These are phyloP conservation scores for Brachionus rubens DNA, from an alignment of 1,140 invertebrate species.

Conservation along the genomic window DNA sequence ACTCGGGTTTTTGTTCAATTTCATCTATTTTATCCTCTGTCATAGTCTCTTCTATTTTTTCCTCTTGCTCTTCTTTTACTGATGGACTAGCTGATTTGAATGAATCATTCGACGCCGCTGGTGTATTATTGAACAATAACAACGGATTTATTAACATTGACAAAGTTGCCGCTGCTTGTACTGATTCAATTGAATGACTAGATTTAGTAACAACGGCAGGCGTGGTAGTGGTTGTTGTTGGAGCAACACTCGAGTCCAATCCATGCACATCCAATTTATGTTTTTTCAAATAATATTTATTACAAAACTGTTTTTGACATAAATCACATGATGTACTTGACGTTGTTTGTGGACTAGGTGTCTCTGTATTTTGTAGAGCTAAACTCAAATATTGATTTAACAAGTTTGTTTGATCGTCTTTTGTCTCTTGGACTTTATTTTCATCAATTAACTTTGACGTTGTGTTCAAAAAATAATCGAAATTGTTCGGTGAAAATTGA, in stretches of 20 bases:
- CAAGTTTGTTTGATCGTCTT: neutral
- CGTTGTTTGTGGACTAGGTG: neutral
- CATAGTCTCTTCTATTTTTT: neutral
- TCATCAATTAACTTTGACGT: slow-evolving; percentile 11
- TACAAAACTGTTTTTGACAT: slow-evolving; percentile 47
- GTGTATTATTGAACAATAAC: neutral
- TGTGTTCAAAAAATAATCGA: slow-evolving; percentile 14
- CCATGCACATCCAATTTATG: slow-evolving; percentile 46
- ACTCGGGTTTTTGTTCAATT: neutral
- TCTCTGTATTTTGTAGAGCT: neutral
- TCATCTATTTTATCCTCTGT: too few relatives aligned
- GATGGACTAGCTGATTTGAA: neutral
- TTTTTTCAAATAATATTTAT: slow-evolving; percentile 47
- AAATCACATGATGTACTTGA: slow-evolving; percentile 34
- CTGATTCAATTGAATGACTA: slow-evolving; percentile 3
- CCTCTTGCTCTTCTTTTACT: neutral
- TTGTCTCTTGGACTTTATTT: neutral
- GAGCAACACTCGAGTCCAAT: too few relatives aligned
- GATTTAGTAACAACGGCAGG: neutral
- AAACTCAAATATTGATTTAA: slow-evolving; percentile 38
- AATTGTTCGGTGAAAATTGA: slow-evolving; percentile 5
- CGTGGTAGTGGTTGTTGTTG: too few relatives aligned
- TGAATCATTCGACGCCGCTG: neutral
- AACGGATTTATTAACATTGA: slow-evolving; percentile 30
- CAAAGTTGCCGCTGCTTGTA: slow-evolving; percentile 12